Evolutionary conservation across 2,113 vertebrate species (phyloP).

Genomic region (Girardinichthys multiradiatus): DNA sequence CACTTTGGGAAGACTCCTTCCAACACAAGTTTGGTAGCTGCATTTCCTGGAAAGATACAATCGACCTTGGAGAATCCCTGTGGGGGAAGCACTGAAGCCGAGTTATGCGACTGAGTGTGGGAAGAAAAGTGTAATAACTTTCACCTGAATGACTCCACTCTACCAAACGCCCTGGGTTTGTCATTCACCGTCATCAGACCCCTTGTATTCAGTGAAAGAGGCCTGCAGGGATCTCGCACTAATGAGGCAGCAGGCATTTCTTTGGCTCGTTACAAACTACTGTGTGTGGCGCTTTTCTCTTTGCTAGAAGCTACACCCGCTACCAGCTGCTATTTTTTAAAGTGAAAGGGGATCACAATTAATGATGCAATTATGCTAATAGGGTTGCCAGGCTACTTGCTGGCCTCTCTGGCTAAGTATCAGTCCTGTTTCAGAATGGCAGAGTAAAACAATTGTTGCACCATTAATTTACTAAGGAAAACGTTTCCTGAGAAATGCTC

Average conservation of each 20-base stretch:
- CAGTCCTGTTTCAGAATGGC: conserved; percentile 59
- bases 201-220: conserved; percentile 59
- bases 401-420: conserved; percentile 61
- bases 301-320: conserved; percentile 54
- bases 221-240: conserved; percentile 64
- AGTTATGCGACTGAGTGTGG: conserved; percentile 73
- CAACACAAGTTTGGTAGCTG: conserved; percentile 56
- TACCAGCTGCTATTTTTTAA: conserved; percentile 68
- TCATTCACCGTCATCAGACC: conserved; percentile 73
- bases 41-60: conserved; percentile 64
- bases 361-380: conserved; percentile 82
- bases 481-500: conserved; percentile 15
- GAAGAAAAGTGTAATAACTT: conserved; percentile 78
- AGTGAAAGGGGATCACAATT: conserved; percentile 74
- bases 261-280: conserved; percentile 62
- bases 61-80: conserved; percentile 65
- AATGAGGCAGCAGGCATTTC: conserved; percentile 76
- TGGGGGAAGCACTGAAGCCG: conserved; percentile 59
- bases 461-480: conserved; percentile 14
- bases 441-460: conserved; percentile 45
- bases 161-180: conserved; percentile 67
- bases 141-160: conserved; percentile 78
- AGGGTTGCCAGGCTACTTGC: conserved; percentile 50
- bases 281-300: conserved; percentile 64
- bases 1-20: conserved; percentile 59